These are phyloP conservation scores for Nylanderia fulva DNA, from an alignment of 1,140 invertebrate genomes.

Conservation along the genomic window DNA sequence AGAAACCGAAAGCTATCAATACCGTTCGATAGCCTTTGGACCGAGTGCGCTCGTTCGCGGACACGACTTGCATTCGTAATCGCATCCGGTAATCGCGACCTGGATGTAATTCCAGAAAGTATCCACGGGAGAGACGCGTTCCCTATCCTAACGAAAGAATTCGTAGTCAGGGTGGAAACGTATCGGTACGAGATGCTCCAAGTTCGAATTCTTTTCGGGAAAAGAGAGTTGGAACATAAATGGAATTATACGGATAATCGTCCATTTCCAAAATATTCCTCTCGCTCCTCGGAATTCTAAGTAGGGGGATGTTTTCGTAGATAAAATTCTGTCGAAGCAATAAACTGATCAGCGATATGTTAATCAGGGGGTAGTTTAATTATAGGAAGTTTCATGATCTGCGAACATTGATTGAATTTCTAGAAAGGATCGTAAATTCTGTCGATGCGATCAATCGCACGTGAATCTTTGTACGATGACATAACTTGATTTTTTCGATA, in stretches of 20 bases:
- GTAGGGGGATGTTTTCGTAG: neutral
- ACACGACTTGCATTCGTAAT: conserved; percentile 42
- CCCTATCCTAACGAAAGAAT: too few relatives aligned
- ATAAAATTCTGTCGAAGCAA: neutral
- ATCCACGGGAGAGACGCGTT: neutral
- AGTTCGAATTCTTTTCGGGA: neutral
- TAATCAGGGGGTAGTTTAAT: neutral
- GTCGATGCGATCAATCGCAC: neutral
- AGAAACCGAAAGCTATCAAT: conserved; percentile 30
- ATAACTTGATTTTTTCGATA: neutral
- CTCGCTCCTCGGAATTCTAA: neutral
- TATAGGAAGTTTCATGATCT: neutral
- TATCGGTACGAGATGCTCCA: neutral
- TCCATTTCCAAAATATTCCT: neutral
- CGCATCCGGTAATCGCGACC: conserved; percentile 37
- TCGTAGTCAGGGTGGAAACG: too few relatives aligned
- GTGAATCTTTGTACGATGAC: neutral
- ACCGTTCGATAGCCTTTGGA: conserved; percentile 5
- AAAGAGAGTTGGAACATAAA: neutral
- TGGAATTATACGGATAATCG: neutral
- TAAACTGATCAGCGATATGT: neutral
- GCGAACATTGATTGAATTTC: neutral
- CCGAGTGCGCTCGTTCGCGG: conserved; percentile 18
- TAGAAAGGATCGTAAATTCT: neutral
- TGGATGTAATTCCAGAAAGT: conserved; percentile 36